A percentile compares a stretch with the other conserved stretches of the same genome.
These are phyloP conservation scores for Mesocricetus auratus DNA, from an alignment of 2,113 vertebrate species.

Conservation along the genomic window DNA sequence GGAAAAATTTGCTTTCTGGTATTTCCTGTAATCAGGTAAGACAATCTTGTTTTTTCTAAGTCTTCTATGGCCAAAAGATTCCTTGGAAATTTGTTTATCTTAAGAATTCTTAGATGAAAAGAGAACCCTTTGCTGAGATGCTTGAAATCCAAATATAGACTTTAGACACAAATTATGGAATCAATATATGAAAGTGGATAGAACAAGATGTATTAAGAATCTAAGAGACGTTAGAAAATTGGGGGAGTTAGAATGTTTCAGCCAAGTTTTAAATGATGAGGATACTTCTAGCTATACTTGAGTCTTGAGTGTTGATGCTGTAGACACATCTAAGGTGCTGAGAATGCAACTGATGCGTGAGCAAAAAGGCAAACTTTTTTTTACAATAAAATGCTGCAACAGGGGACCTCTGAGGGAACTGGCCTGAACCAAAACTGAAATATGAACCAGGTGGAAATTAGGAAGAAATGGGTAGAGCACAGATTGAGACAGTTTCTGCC, in stretches of 20 bases:
- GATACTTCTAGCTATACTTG: background rate
- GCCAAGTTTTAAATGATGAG: background rate
- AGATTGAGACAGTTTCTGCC: background rate
- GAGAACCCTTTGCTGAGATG: background rate
- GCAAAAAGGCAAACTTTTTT: background rate
- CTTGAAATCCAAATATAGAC: background rate
- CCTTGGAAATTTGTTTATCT: background rate
- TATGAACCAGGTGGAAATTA: background rate
- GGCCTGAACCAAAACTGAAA: background rate
- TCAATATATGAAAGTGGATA: background rate
- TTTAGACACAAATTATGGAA: background rate
- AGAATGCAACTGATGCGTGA: background rate
- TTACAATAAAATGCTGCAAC: background rate
- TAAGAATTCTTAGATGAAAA: background rate
- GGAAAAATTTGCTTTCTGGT: background rate
- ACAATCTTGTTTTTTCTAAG: background rate
- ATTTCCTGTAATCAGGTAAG: conserved; percentile 21
- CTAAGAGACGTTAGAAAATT: background rate
- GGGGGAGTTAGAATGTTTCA: background rate
- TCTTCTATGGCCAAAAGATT: conserved; percentile 2
- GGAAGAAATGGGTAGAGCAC: background rate
- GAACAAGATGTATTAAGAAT: background rate
- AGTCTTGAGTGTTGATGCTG: background rate
- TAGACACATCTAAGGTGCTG: background rate
- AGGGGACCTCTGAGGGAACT: background rate